Base-by-base conservation (phyloP, 2,797 vertebrate species). In the Danio kyathit region DNA sequence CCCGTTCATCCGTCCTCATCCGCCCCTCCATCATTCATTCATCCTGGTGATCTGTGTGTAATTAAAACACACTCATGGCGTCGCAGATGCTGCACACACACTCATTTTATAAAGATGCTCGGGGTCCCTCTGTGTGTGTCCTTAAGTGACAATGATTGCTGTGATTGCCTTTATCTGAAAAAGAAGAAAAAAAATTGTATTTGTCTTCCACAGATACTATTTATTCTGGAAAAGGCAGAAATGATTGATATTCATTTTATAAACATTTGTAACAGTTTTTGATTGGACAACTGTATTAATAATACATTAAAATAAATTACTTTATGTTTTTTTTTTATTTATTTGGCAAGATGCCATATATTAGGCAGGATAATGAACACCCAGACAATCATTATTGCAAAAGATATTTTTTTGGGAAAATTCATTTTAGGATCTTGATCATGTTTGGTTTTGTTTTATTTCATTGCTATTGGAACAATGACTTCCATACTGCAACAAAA, bases 41-140 rank as follows among this genome's bases (percentile, higher is more conserved):
- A 61, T 72, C 51, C 66, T n/a, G 29, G 66, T 83, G 71, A 87
- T 87, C 83, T 81, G 76, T 83, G 83, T 74, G 67, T 66, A 82
- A 85, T 87, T 84, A 87, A 86, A 84, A 84, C 59, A 78, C 75
- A 59, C 41, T 61, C 21, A 65, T 19, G 56, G 14, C 5, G 13
- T n/a, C 29, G 4, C 11, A n/a, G 9, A 74, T 1, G 51, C 12
- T 43, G 49, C 14, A 71, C n/a, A 38, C 14, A 52, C n/a, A 6
- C 8, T 61, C 56, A 67, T 79, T 81, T 66, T 17, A 19, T n/a
- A 72, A 81, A 51, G 29, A 6, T 51, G 48, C 57, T 21, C 13
- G 40, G 43, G 49, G 43, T 21, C 40, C 19, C 61, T 57, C 63
- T 69, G 73, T 44, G 51, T 52, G 52, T 77, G 19, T 69, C 29